phyloP scores from a whole-genome alignment of 2,888 invertebrate species.

The Erebia epiphron region DNA sequence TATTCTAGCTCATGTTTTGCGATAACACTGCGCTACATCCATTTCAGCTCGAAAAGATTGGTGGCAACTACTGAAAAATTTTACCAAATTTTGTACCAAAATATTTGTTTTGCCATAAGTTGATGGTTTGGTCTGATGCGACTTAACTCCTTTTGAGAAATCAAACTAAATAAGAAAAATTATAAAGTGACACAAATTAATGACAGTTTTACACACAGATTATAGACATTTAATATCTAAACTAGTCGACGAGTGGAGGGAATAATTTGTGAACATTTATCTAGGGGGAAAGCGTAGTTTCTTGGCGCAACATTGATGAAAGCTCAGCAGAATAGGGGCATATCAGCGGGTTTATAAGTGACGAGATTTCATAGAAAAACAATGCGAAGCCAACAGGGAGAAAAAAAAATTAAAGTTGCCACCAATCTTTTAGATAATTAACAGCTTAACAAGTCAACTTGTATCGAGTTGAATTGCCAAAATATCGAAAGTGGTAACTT shows the following conservation, averaged over 20 bases:
- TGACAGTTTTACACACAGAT: constrained; percentile 2
- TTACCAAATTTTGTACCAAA: not conserved
- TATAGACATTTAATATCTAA: constrained; percentile 17
- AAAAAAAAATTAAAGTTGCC: constrained; percentile 28
- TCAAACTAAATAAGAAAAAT: constrained; percentile 6
- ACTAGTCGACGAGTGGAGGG: constrained; percentile 3
- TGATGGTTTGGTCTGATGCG: constrained; percentile 11
- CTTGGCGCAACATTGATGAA: constrained; percentile 16
- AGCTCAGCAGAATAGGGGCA: constrained; percentile 15
- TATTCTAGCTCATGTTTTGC: constrained; percentile 39
- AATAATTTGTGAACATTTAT: constrained; percentile 5
- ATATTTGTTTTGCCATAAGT: not conserved
- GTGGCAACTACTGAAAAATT: constrained; percentile 42
- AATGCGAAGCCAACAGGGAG: constrained; percentile 7
- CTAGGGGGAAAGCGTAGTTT: constrained; percentile 1
- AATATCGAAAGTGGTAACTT: constrained; percentile 36
- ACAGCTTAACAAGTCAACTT: constrained; percentile 26
- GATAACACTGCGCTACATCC: constrained; percentile 63
- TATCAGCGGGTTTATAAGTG: constrained; percentile 6
- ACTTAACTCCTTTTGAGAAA: constrained; percentile 22
- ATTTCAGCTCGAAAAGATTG: constrained; percentile 49
- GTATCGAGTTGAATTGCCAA: constrained; percentile 27
- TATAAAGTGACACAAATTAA: not conserved
- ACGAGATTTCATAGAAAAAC: constrained; percentile 13
- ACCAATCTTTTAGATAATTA: constrained; percentile 28